These are phyloP conservation scores for Leptodactylus fallax DNA, from an alignment of 2,797 vertebrate species.

Conservation along the genomic window DNA sequence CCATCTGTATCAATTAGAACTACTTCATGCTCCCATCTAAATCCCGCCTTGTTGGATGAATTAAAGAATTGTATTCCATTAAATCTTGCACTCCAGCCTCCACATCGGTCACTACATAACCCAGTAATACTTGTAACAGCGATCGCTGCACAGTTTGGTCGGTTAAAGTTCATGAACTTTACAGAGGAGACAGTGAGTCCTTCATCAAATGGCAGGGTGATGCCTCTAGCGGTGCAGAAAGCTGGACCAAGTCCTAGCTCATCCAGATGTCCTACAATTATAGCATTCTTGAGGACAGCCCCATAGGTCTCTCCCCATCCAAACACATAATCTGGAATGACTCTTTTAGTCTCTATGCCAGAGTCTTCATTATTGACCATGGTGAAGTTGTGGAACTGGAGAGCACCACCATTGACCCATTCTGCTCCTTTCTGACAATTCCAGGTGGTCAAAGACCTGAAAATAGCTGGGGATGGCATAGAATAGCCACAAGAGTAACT, in stretches of 20 bases:
- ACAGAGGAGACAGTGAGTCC: constrained; percentile 82
- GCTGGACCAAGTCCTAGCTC: constrained; percentile 75
- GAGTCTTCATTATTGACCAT: constrained; percentile 86
- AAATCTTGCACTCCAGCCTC: constrained; percentile 83
- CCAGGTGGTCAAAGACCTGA: constrained; percentile 82
- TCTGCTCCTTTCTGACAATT: constrained; percentile 90
- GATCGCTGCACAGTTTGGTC: constrained; percentile 75
- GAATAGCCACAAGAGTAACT: constrained; percentile 72
- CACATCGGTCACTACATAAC: constrained; percentile 75
- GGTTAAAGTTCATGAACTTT: constrained; percentile 84
- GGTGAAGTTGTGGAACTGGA: constrained; percentile 82
- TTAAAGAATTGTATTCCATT: constrained; percentile 74
- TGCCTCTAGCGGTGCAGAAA: constrained; percentile 76
- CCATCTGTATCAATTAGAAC: constrained; percentile 83
- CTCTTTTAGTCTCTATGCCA: constrained; percentile 82
- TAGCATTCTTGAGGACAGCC: constrained; percentile 80
- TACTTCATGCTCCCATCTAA: constrained; percentile 88
- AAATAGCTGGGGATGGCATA: constrained; percentile 77
- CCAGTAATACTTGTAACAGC: constrained; percentile 79
- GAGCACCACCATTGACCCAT: constrained; percentile 85
- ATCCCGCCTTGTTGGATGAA: constrained; percentile 80
- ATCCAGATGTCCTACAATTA: constrained; percentile 82
- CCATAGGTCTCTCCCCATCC: constrained; percentile 78
- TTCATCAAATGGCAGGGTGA: constrained; percentile 82
- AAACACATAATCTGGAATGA: constrained; percentile 72